phyloP scores from a whole-genome alignment of 2,888 invertebrate genomes.

The Xanthia icteritia region DNA sequence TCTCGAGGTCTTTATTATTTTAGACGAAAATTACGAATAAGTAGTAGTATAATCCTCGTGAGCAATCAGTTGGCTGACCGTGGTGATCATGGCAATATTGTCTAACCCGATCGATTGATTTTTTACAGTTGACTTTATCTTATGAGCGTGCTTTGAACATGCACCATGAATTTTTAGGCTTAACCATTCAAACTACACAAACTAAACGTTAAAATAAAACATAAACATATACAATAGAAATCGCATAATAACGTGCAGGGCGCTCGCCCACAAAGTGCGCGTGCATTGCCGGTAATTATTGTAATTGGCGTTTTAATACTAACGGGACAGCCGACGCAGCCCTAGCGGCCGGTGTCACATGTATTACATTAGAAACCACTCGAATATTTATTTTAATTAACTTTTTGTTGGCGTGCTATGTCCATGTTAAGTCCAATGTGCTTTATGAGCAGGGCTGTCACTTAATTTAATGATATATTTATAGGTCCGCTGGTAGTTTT shows the following conservation, averaged over 20 bases:
- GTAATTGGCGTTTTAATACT: slow-evolving; percentile 65
- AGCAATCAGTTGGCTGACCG: not conserved
- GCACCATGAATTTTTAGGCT: not conserved
- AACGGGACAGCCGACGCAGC: slow-evolving; percentile 56
- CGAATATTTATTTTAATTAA: slow-evolving; percentile 68
- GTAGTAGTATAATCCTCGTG: not conserved
- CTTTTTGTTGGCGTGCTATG: slow-evolving; percentile 61
- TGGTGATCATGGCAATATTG: too few relatives aligned
- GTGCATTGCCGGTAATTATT: slow-evolving; percentile 63
- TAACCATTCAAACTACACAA: slow-evolving; percentile 29
- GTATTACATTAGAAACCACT: slow-evolving; percentile 64
- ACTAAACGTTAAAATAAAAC: slow-evolving; percentile 53
- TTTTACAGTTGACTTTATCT: not conserved
- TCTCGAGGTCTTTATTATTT: too few relatives aligned
- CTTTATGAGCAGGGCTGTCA: slow-evolving; percentile 52
- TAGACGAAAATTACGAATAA: too few relatives aligned
- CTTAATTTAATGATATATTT: slow-evolving; percentile 58
- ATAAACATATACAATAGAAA: slow-evolving; percentile 49
- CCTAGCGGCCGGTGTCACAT: slow-evolving; percentile 46
- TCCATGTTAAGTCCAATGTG: slow-evolving; percentile 39
- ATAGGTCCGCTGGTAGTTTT: slow-evolving; percentile 52
- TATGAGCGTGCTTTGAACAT: not conserved
- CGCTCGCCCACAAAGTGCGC: slow-evolving; percentile 56
- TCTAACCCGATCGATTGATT: not conserved
- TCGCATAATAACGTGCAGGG: slow-evolving; percentile 45